Base-by-base conservation (phyloP, 2,797 vertebrate species). In the Hemibagrus guttatus region DNA sequence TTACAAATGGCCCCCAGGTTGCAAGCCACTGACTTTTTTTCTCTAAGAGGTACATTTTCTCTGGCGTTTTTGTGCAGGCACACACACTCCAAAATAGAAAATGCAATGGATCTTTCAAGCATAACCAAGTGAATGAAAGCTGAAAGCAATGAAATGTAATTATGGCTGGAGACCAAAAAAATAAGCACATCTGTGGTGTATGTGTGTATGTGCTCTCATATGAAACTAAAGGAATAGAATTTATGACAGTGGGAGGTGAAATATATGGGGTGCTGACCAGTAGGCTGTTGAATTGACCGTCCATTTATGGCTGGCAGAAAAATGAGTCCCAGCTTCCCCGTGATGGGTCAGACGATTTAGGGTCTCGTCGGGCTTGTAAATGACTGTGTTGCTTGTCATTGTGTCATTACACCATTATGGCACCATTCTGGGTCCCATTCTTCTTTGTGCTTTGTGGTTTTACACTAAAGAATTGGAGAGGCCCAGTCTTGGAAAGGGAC, bases 321-420 rank as follows among this genome's bases (percentile, higher is more conserved):
- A 94, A 94, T 94, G 93, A 94, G 92, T 89, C 91, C 7, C 88
- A 91, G 89, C 92, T 91, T 92, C 90, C 92, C 91, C 88, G 63
- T 92, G 82, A 94, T 94, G 92, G 92, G 94, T 94, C 93, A 94
- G 89, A 90, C 87, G 91, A 92, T 93, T 94, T 93, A 93, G 91
- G 89, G 93, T 91, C 92, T 95, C 88, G 83, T 92, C 91, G 93
- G 93, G 92, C 91, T 92, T 85, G 61, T 93, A 94, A 94, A 94
- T 93, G 90, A 89, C 90, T 92, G 74, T 88, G 28, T 90, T 90
- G 87, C 91, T 90, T 92, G 87, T 92, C 87, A 87, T 90, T 88
- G 90, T 90, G 89, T 92, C 92, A 94, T 94, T 93, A 92, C 89
- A 92, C 91, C 89, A 93, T 94, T 93, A 92, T 88, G 89, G 87